phyloP scores from a whole-genome alignment of 2,888 invertebrate genomes.

The Pecten maximus region DNA sequence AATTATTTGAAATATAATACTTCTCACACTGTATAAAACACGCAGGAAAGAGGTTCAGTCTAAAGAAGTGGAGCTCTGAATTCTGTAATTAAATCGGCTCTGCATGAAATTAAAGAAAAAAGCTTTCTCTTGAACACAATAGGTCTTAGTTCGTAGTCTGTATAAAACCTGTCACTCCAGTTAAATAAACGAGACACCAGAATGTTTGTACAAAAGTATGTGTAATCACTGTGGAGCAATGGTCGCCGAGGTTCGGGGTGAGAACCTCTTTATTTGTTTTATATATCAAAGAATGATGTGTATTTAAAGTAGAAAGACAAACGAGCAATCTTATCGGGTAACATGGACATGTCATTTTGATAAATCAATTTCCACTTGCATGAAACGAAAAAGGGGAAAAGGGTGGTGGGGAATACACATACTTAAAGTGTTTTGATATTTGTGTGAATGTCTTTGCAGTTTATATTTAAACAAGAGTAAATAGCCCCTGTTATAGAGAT shows the following conservation, averaged over 20 bases:
- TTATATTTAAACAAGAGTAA: too few relatives aligned
- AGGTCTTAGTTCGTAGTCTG: neutral
- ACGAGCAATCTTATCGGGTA: neutral
- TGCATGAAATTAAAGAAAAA: neutral
- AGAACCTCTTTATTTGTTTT: neutral
- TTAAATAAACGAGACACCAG: neutral
- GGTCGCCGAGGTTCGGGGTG: neutral
- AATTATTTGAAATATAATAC: too few relatives aligned
- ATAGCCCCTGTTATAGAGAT: too few relatives aligned
- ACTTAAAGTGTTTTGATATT: too few relatives aligned
- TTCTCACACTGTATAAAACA: too few relatives aligned
- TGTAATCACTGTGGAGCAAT: neutral
- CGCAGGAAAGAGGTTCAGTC: too few relatives aligned
- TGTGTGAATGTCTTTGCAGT: too few relatives aligned
- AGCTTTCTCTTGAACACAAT: neutral
- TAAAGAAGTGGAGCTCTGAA: neutral
- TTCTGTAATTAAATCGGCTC: neutral
- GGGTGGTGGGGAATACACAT: neutral
- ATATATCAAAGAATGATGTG: neutral
- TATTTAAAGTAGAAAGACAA: slow-evolving; percentile 1
- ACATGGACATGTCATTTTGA: slow-evolving; percentile 1
- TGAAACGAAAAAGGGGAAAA: neutral
- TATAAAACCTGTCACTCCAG: neutral
- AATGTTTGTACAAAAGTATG: neutral
- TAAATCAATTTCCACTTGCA: neutral